A percentile compares a stretch with the other conserved stretches of the same genome.
Conservation (phyloP, 2,888 invertebrate species). For the Dione juno region DNA sequence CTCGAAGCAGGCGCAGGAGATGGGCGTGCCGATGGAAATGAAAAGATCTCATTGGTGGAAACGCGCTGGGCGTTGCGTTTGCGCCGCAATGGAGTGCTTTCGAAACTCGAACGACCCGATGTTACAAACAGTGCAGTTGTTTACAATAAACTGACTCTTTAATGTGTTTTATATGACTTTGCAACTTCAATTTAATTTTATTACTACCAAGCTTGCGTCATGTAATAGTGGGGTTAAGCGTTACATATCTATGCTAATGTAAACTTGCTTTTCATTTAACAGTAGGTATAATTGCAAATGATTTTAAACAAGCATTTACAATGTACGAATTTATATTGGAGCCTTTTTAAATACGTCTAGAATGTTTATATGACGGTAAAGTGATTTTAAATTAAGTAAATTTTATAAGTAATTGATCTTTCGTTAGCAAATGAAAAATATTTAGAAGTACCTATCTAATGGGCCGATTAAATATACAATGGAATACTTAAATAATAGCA, state of each 20-base stretch:
- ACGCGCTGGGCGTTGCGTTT: slow-evolving; percentile 61
- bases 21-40: slow-evolving; percentile 67
- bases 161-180: slow-evolving; percentile 80
- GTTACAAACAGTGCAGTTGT: slow-evolving; percentile 75
- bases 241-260: slow-evolving; percentile 31
- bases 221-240: slow-evolving; percentile 54
- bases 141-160: slow-evolving; percentile 78
- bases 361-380: slow-evolving; percentile 19
- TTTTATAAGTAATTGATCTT: neutral
- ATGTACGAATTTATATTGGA: neutral
- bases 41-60: slow-evolving; percentile 62
- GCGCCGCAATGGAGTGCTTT: slow-evolving; percentile 64
- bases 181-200: slow-evolving; percentile 74
- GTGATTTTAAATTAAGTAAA: slow-evolving; percentile 16
- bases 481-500: slow-evolving; percentile 16
- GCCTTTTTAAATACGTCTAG: slow-evolving; percentile 11
- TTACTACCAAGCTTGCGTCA: slow-evolving; percentile 69
- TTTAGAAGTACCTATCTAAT: slow-evolving; percentile 1
- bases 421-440: slow-evolving; percentile 14
- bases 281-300: slow-evolving; percentile 24
- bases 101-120: slow-evolving; percentile 68
- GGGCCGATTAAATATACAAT: slow-evolving; percentile 7
- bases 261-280: slow-evolving; percentile 18
- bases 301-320: slow-evolving; percentile 19
- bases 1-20: slow-evolving; percentile 63